These are phyloP conservation scores for Passerina amoena DNA, from an alignment of 2,113 vertebrate species.

Conservation along the genomic window DNA sequence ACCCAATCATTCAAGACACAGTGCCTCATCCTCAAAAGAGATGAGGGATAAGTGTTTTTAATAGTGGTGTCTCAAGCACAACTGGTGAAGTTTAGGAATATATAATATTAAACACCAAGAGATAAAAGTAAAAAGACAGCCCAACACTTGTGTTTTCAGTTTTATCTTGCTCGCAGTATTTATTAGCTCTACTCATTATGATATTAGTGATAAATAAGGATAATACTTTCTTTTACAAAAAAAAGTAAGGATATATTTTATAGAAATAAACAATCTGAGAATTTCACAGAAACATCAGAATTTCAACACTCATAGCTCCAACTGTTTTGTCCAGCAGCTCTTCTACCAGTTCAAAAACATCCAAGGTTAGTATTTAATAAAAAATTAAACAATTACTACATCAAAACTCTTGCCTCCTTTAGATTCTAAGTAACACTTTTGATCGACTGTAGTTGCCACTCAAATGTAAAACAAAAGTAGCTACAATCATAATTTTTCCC, in stretches of 20 bases:
- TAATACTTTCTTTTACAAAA: conserved; percentile 72
- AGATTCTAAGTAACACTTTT: background rate
- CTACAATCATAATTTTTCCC: background rate
- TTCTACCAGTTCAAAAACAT: conserved; percentile 39
- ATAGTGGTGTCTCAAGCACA: background rate
- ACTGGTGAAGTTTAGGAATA: background rate
- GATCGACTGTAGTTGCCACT: background rate
- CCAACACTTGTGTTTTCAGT: conserved; percentile 27
- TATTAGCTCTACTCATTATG: conserved; percentile 63
- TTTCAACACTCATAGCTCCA: conserved; percentile 64
- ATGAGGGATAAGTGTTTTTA: background rate
- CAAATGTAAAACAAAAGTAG: conserved; percentile 29
- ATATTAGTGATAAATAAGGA: conserved; percentile 72
- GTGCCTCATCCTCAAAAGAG: background rate
- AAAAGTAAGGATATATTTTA: conserved; percentile 68
- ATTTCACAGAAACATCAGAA: conserved; percentile 79
- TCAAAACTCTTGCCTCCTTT: background rate
- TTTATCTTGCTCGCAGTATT: conserved; percentile 63
- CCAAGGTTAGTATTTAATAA: conserved; percentile 50
- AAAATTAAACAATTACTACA: conserved; percentile 9
- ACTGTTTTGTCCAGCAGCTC: conserved; percentile 45
- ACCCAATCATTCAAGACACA: background rate
- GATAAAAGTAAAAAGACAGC: conserved; percentile 26
- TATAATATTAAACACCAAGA: conserved; percentile 33
- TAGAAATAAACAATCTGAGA: conserved; percentile 71